A percentile compares a stretch with the other conserved stretches of the same genome.
Conservation (phyloP, 2,888 invertebrate genomes). For the Eupithecia exiguata region DNA sequence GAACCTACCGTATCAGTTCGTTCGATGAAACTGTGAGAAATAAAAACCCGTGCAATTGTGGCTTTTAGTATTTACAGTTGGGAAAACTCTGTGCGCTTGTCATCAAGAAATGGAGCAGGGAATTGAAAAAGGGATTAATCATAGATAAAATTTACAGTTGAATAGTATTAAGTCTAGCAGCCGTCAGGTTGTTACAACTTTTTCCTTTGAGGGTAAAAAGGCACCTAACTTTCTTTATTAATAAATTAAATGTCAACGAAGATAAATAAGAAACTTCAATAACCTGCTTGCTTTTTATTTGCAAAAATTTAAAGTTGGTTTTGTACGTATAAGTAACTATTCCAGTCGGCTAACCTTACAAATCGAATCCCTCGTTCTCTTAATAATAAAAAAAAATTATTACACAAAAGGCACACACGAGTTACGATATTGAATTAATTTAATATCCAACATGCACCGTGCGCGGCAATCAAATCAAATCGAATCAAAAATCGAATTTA, state of each 20-base stretch:
- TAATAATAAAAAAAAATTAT: too few species aligned
- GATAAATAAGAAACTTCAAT: not conserved
- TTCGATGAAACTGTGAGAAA: too few species aligned
- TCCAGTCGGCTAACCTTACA: not conserved
- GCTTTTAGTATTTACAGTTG: too few species aligned
- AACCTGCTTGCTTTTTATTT: not conserved
- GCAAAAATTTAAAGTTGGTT: not conserved
- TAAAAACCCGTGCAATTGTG: too few species aligned
- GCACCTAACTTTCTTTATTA: not conserved
- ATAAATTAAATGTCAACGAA: not conserved
- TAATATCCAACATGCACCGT: too few species aligned
- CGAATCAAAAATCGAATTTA: too few species aligned
- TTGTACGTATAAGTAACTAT: not conserved
- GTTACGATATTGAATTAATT: too few species aligned
- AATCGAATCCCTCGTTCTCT: not conserved
- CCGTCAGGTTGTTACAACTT: not conserved
- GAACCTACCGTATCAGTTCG: too few species aligned
- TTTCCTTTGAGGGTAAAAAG: not conserved
- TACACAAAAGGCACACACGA: too few species aligned
- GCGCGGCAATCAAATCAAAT: too few species aligned
- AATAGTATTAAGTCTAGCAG: not conserved
- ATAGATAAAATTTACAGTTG: not conserved
- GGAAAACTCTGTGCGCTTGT: too few species aligned
- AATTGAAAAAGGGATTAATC: not conserved
- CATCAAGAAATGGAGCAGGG: too few species aligned